Evolutionary conservation across 2,113 vertebrate genomes (phyloP), one percentile per base, ranked within the genome.

Genomic region (Perca fluviatilis): DNA sequence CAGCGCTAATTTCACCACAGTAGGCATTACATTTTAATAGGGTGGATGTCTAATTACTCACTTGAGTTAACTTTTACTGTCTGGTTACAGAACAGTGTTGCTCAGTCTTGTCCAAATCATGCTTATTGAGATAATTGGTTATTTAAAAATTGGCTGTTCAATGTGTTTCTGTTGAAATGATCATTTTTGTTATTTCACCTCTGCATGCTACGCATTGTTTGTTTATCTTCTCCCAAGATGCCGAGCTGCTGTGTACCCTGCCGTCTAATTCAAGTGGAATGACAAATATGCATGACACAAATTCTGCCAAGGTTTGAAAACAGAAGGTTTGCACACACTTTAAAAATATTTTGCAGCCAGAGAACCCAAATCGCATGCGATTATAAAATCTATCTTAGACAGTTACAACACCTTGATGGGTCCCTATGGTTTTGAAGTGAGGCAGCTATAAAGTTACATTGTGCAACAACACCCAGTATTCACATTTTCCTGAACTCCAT

Each of bases 221-320:
- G 0, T 12, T 51, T 21, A 51, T 33, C 18, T 36, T 8, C 11
- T 53, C 13, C 33, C 13, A 25, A 30, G 16, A 40, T 16, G 57
- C 54, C 30, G 47, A 64, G 64, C 23, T 19, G 70, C 46, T 51
- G 6, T 3, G 0, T 0, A 5, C 36, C 9, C 15, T 10, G 58
- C 33, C 50, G 0, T 63, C 53, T 60, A 23, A 40, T 51, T 51
- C 46, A 62, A 47, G 30, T 15, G 43, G 14, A 72, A 67, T 23
- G 1, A 75, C 49, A 77, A 83, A 80, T 7, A 58, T 62, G 46
- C n/a, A 1, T n/a, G 19, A 43, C 47, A 49, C 40, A 33, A 61
- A 16, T 27, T 53, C 43, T 27, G 18, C 16, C 16, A 23, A 76
- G 21, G 7, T 11, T 8, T 65, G 25, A 74, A 62, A 74, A 33